These are phyloP conservation scores for Periophthalmus magnuspinnatus DNA, from an alignment of 2,797 vertebrate species.

Conservation along the genomic window DNA sequence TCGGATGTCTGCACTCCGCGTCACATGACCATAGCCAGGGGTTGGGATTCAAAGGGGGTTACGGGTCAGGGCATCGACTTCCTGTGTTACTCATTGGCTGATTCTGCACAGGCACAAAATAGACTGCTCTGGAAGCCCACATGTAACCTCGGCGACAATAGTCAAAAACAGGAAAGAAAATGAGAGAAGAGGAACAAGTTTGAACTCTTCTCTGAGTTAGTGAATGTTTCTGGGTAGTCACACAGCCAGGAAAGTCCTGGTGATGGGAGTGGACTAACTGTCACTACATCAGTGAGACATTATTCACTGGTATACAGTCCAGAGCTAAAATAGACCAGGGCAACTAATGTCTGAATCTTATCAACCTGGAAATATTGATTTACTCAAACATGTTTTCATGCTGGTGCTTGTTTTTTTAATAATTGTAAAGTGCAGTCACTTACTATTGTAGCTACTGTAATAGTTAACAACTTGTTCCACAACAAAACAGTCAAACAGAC, in stretches of 20 bases:
- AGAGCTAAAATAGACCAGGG: not conserved
- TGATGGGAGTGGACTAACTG: not conserved
- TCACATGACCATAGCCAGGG: constrained; percentile 47
- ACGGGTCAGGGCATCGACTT: constrained; percentile 62
- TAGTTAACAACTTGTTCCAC: not conserved
- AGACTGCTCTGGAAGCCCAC: constrained; percentile 48
- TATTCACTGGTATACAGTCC: not conserved
- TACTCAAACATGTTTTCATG: too few relatives aligned
- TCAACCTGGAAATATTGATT: not conserved
- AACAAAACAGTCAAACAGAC: not conserved
- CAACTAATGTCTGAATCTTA: not conserved
- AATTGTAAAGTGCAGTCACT: too few relatives aligned
- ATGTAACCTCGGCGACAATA: constrained; percentile 24
- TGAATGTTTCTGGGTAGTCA: constrained; percentile 16
- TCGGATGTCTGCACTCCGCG: constrained; percentile 46
- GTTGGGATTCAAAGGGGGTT: constrained; percentile 61
- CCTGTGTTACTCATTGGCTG: constrained; percentile 60
- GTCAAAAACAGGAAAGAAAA: constrained; percentile 56
- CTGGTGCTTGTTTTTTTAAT: too few relatives aligned
- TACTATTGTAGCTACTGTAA: too few relatives aligned
- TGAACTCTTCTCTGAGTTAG: constrained; percentile 28
- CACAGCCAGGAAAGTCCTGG: not conserved
- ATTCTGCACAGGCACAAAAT: constrained; percentile 37
- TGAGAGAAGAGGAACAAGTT: constrained; percentile 2
- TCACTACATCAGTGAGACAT: not conserved